phyloP scores from a whole-genome alignment of 2,113 vertebrate species.

The Paralichthys olivaceus region DNA sequence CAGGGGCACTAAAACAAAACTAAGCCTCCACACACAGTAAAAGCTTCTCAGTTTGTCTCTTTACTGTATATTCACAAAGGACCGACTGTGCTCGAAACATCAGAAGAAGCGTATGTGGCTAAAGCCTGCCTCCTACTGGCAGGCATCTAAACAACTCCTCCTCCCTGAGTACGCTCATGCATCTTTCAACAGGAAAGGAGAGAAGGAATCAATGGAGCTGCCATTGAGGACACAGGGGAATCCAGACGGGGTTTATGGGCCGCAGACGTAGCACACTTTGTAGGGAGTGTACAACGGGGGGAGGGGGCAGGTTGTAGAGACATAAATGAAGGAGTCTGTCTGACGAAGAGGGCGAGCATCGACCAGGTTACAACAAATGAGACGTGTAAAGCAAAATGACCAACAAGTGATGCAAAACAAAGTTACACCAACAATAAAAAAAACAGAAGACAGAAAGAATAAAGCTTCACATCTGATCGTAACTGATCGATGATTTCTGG shows the following conservation, averaged over 20 bases:
- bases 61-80: slow-evolving; percentile 7
- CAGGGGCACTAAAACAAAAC: neutral
- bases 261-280: slow-evolving; percentile 63
- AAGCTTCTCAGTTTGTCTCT: neutral
- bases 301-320: slow-evolving; percentile 12
- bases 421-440: neutral
- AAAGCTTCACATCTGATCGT: no score
- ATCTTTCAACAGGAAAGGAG: slow-evolving; percentile 68
- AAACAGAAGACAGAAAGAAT: neutral
- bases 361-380: neutral
- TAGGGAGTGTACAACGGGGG: slow-evolving; percentile 32
- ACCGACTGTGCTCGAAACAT: neutral
- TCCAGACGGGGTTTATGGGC: slow-evolving; percentile 65
- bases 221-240: slow-evolving; percentile 69
- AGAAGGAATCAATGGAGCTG: slow-evolving; percentile 68
- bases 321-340: slow-evolving; percentile 50
- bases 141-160: slow-evolving; percentile 20
- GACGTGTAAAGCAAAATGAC: neutral
- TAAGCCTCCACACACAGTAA: neutral
- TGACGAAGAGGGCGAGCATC: slow-evolving; percentile 42
- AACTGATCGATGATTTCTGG: no score
- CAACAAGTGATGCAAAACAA: neutral
- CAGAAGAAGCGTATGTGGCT: slow-evolving; percentile 44
- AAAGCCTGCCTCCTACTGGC: slow-evolving; percentile 79
- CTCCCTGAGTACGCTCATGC: slow-evolving; percentile 44